phyloP scores from a whole-genome alignment of 1,140 invertebrate genomes.

The Drosophila ogumai region DNA sequence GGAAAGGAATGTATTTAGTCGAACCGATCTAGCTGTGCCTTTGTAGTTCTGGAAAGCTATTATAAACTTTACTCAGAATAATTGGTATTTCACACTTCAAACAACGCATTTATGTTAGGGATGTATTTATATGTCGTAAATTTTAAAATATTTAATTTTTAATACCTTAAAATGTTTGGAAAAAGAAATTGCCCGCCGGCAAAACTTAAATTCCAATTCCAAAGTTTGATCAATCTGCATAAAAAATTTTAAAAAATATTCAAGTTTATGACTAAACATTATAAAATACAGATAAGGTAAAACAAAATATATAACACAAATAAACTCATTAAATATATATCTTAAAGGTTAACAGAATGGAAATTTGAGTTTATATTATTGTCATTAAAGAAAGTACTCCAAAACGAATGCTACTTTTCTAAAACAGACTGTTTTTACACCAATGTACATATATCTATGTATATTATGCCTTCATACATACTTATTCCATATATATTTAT shows the following conservation, averaged over 20 bases:
- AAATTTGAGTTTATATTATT: too few relatives aligned
- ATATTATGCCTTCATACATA: background rate
- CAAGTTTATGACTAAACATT: conserved; percentile 17
- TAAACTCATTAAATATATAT: background rate
- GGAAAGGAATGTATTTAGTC: background rate
- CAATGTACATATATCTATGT: conserved; percentile 2
- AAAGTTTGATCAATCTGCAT: background rate
- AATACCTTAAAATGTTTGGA: too few relatives aligned
- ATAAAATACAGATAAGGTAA: conserved; percentile 3
- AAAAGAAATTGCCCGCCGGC: too few relatives aligned
- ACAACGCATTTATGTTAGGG: background rate
- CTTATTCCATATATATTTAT: conserved; percentile 21
- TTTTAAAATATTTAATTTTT: too few relatives aligned
- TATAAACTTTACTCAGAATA: background rate
- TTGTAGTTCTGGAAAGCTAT: background rate
- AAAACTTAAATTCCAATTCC: too few relatives aligned
- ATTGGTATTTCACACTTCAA: background rate
- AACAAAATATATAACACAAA: background rate
- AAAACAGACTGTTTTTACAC: background rate
- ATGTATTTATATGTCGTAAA: too few relatives aligned
- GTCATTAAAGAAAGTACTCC: too few relatives aligned
- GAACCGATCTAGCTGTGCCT: background rate
- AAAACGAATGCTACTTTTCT: background rate
- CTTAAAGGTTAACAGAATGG: background rate
- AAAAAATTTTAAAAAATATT: conserved; percentile 4